Evolutionary conservation across 2,797 vertebrate genomes (phyloP).

Genomic region (Peromyscus melanophrys): DNA sequence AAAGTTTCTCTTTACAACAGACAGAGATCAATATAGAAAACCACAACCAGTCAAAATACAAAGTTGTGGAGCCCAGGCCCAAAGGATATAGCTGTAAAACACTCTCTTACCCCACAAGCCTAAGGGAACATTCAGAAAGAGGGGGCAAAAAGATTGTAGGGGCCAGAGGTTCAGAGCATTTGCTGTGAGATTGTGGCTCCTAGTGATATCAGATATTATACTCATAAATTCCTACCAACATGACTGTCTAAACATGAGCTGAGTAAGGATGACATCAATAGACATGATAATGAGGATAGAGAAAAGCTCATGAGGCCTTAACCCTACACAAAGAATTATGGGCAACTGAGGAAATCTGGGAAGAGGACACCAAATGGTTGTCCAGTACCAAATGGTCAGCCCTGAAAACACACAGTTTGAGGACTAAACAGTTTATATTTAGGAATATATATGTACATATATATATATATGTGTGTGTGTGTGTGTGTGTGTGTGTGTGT

Average conservation of each 20-base stretch:
- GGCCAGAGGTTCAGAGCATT: neutral
- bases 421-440: neutral
- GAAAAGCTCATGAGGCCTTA: neutral
- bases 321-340: neutral
- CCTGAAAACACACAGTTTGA: neutral
- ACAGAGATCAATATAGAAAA: neutral
- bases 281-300: neutral
- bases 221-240: neutral
- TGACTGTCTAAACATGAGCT: no score
- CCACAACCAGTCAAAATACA: neutral
- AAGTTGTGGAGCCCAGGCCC: neutral
- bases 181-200: neutral
- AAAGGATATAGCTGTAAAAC: neutral
- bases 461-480: neutral
- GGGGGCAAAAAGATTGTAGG: neutral
- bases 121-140: neutral
- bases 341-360: neutral
- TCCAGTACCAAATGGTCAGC: neutral
- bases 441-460: neutral
- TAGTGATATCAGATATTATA: no score
- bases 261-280: neutral
- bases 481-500: no score
- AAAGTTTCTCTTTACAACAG: neutral
- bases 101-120: neutral
- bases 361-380: neutral